phyloP scores from a whole-genome alignment of 2,113 vertebrate genomes.

The Peromyscus californicus region DNA sequence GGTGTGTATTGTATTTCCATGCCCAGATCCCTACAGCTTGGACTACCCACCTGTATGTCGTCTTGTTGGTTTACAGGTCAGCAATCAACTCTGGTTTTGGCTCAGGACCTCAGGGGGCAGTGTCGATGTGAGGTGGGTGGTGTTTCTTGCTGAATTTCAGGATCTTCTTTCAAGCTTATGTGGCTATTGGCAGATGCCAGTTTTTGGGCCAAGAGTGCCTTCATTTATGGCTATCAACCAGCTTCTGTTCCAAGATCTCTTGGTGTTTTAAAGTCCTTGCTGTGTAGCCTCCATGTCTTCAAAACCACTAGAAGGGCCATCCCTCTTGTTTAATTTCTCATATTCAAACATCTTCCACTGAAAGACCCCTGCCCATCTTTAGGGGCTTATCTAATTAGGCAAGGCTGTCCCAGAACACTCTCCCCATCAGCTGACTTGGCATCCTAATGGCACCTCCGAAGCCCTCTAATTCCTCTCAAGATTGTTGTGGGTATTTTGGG shows the following conservation, averaged over 20 bases:
- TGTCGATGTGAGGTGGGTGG: rapidly evolving
- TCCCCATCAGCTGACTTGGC: background rate
- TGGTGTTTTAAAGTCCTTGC: too few relatives aligned
- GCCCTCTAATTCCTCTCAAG: background rate
- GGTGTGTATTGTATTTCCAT: rapidly evolving
- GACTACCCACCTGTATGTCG: too few relatives aligned
- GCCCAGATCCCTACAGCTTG: too few relatives aligned
- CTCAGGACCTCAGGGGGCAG: background rate
- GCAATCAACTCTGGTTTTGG: background rate
- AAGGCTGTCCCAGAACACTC: background rate
- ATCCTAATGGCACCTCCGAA: background rate
- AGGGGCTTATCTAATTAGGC: background rate
- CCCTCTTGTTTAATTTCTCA: background rate
- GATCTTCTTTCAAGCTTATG: background rate
- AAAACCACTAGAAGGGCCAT: background rate
- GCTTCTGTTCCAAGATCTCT: background rate
- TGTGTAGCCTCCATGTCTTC: background rate
- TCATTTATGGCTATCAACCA: background rate
- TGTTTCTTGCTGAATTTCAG: background rate
- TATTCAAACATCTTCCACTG: background rate
- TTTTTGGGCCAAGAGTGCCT: too few relatives aligned
- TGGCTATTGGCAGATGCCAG: background rate
- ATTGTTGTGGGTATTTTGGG: rapidly evolving
- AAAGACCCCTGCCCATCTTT: background rate
- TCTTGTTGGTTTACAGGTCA: background rate